Evolutionary conservation across 2,113 vertebrate species (phyloP).

Genomic region (Aythya baeri): DNA sequence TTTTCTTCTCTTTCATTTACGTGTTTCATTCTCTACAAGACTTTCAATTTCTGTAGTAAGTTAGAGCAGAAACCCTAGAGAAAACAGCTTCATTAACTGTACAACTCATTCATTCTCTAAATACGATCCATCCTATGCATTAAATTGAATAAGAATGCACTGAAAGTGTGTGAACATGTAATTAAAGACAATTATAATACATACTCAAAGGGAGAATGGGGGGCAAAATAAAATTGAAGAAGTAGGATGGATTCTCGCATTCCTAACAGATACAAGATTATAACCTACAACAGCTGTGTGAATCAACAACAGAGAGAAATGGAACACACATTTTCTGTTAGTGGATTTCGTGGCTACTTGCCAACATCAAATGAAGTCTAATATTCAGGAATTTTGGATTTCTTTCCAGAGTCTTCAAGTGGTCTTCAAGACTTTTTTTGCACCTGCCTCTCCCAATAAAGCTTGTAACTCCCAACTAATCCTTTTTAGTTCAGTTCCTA

Average conservation of each 20-base stretch:
- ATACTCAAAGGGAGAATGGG: neutral
- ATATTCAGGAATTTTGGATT: neutral
- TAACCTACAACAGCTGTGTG: slow-evolving; percentile 29
- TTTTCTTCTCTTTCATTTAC: neutral
- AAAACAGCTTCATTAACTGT: slow-evolving; percentile 15
- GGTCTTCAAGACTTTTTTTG: neutral
- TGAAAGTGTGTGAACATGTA: neutral
- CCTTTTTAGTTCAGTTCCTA: neutral
- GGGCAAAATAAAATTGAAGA: slow-evolving; percentile 9
- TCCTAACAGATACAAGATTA: neutral
- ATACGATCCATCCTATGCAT: neutral
- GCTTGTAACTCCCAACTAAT: neutral
- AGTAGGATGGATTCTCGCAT: neutral
- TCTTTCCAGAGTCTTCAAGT: neutral
- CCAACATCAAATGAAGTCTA: neutral
- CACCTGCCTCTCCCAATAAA: neutral
- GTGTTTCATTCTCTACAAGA: neutral
- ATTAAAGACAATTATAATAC: slow-evolving; percentile 35
- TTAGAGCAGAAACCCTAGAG: neutral
- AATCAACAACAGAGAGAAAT: neutral
- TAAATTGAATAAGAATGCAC: neutral
- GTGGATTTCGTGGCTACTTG: neutral
- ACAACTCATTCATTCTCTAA: slow-evolving; percentile 10
- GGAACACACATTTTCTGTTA: neutral
- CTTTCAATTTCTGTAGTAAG: neutral